These are phyloP conservation scores for Scaptomyza cyrtandrae DNA, from an alignment of 2,888 invertebrate genomes.

Conservation along the genomic window DNA sequence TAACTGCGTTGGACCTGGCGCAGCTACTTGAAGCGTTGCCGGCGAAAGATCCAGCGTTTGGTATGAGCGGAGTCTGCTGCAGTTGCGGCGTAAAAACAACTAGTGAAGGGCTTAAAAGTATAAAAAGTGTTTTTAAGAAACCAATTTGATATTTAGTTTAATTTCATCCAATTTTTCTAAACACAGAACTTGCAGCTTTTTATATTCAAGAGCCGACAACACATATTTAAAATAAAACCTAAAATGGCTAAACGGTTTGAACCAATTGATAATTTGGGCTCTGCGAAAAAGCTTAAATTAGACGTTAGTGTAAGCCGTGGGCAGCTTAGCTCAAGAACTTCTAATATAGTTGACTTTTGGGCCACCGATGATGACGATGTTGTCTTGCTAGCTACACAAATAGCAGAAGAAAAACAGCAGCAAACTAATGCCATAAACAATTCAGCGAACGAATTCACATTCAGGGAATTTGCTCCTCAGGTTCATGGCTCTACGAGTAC, in stretches of 20 bases:
- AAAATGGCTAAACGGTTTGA: constrained; percentile 79
- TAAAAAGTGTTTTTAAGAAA: no score
- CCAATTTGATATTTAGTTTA: background rate
- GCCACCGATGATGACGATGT: constrained; percentile 83
- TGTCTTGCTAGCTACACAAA: constrained; percentile 82
- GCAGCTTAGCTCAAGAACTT: constrained; percentile 17
- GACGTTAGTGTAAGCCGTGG: constrained; percentile 72
- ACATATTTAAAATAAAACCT: background rate
- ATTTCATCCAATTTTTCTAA: background rate
- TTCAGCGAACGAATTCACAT: constrained; percentile 70
- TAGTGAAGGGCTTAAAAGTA: no score
- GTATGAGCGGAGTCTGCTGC: background rate
- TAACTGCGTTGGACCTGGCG: background rate
- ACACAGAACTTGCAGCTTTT: background rate
- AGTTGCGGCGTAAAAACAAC: no score
- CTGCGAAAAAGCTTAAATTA: constrained; percentile 79
- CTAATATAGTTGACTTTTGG: constrained; percentile 73
- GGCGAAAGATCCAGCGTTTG: background rate
- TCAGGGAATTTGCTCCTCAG: constrained; percentile 74
- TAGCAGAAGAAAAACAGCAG: constrained; percentile 71
- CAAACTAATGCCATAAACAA: constrained; percentile 18
- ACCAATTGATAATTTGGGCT: constrained; percentile 74
- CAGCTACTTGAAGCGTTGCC: background rate
- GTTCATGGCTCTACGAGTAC: constrained; percentile 75
- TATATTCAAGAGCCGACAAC: background rate